Conservation (phyloP, 2,797 vertebrate genomes). For the Natrix natrix region DNA sequence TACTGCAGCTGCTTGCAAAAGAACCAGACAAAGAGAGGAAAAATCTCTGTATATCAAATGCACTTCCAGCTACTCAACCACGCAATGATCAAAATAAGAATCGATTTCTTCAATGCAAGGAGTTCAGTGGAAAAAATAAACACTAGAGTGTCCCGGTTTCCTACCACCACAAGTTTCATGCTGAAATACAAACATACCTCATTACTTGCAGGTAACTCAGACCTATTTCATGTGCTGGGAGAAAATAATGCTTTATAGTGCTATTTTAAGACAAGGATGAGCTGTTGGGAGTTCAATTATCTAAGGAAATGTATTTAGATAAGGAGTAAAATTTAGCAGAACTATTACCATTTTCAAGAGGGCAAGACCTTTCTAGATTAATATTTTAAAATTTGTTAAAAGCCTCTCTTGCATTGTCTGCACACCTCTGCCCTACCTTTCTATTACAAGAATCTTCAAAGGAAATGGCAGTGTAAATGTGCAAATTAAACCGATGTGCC, state of each 20-base stretch:
- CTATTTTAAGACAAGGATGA: constrained; percentile 9
- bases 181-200: constrained; percentile 1
- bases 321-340: constrained; percentile 14
- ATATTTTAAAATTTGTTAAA: constrained; percentile 19
- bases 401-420: neutral
- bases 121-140: constrained; percentile 23
- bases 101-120: neutral
- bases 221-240: neutral
- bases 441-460: neutral
- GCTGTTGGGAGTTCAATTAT: constrained; percentile 10
- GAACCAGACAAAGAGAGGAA: neutral
- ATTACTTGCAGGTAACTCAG: constrained; percentile 1
- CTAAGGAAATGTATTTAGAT: neutral
- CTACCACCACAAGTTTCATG: neutral
- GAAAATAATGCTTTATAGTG: constrained; percentile 2
- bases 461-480: neutral
- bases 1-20: neutral
- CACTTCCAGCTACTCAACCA: neutral
- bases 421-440: neutral
- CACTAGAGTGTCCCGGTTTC: neutral
- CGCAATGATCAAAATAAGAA: neutral
- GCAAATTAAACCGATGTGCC: constrained; percentile 2
- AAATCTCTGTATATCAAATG: neutral
- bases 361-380: constrained; percentile 10
- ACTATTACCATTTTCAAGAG: constrained; percentile 20